Evolutionary conservation across 2,888 invertebrate genomes (phyloP).

Genomic region (Muschampia staudingeri): DNA sequence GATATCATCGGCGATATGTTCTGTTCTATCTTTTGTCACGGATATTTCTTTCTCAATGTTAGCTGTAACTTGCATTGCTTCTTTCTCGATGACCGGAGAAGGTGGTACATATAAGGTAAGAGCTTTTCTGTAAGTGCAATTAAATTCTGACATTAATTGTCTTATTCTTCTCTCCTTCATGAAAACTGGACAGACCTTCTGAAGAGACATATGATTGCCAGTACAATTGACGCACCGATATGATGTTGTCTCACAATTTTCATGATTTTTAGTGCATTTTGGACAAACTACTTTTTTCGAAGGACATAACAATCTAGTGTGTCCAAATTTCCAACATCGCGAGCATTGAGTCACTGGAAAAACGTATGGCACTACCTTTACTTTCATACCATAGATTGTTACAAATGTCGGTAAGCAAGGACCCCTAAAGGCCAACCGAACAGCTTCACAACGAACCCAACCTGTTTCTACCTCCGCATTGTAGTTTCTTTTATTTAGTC

Average conservation of each 20-base stretch:
- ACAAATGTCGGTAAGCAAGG: conserved; percentile 53
- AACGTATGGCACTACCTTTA: conserved; percentile 55
- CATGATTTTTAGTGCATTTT: conserved; percentile 58
- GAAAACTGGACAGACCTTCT: conserved; percentile 61
- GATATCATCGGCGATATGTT: background rate
- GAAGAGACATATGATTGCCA: conserved; percentile 63
- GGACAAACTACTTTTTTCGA: conserved; percentile 61
- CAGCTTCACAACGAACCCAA: conserved; percentile 59
- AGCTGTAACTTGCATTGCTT: background rate
- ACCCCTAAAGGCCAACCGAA: conserved; percentile 56
- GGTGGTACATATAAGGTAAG: conserved; percentile 47
- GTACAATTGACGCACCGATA: conserved; percentile 64
- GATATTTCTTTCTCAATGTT: background rate
- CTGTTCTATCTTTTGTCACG: background rate
- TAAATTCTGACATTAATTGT: conserved; percentile 51
- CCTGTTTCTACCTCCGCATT: background rate
- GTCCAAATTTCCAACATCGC: conserved; percentile 62
- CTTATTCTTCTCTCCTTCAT: conserved; percentile 58
- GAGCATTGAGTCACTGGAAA: conserved; percentile 66
- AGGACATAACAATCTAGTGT: conserved; percentile 52
- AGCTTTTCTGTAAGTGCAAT: conserved; percentile 37
- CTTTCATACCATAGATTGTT: conserved; percentile 40
- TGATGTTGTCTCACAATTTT: conserved; percentile 57
- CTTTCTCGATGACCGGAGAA: conserved; percentile 15
- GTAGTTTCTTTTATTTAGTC: conserved; percentile 41